Conservation (phyloP, 1,140 invertebrate species). For the Zophobas morio region DNA sequence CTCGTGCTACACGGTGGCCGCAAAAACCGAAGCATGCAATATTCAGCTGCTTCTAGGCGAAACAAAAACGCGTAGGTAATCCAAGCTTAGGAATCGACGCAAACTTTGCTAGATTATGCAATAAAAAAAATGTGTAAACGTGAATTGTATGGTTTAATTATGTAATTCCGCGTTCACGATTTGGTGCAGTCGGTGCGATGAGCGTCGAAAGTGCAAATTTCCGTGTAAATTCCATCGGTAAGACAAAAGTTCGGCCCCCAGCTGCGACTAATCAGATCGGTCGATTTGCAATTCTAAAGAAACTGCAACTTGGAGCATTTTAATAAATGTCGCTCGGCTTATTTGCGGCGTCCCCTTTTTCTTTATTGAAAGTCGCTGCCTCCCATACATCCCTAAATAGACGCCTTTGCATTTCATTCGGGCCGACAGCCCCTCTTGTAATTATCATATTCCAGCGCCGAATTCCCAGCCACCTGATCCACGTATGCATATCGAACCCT, state of each 20-base stretch:
- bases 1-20: not conserved
- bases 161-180: too few species aligned
- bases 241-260: not conserved
- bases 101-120: too few species aligned
- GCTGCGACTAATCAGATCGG: slow-evolving; percentile 11
- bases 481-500: slow-evolving; percentile 20
- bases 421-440: not conserved
- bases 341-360: slow-evolving; percentile 8
- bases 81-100: too few species aligned
- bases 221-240: not conserved
- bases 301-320: slow-evolving; percentile 29
- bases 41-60: too few species aligned
- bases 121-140: too few species aligned
- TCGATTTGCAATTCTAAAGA: slow-evolving; percentile 40
- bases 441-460: not conserved
- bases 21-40: too few species aligned
- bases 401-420: slow-evolving; percentile 16
- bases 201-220: not conserved
- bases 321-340: slow-evolving; percentile 33
- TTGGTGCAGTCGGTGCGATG: too few species aligned
- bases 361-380: slow-evolving; percentile 23
- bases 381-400: slow-evolving; percentile 21
- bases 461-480: slow-evolving; percentile 23
- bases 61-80: too few species aligned
- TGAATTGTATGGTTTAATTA: too few species aligned